Evolutionary conservation across 2,113 vertebrate genomes (phyloP), one percentile per base, ranked within the genome.

Genomic region (Dicrurus megarhynchus): DNA sequence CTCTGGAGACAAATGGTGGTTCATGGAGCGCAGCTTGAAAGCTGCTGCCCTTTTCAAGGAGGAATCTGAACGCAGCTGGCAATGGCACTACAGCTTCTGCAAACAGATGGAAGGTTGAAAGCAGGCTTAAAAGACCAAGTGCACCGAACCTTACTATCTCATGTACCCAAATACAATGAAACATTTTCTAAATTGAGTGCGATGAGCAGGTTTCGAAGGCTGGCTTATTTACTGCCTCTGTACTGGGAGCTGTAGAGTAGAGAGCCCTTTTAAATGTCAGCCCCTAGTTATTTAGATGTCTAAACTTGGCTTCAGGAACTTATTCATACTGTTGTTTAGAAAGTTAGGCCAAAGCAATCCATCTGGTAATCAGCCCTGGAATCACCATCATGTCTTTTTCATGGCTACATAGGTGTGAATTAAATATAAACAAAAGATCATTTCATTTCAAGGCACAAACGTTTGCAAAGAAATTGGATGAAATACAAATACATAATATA

Each of bases 371-470:
- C 30, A 93, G 84, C 79, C 74, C 81, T 89, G 75, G 94, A 94
- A 96, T 61, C 75, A 67, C 26, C 39, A 53, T 30, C 16, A 1
- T 18, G 42, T 79, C 68, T 95, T 89, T 63, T 76, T 94, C 89
- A 93, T 90, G 92, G 91, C 89, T 95, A 92, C 75, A 46, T 53
- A 39, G 65, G 52, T 86, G 86, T 79, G 90, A 95, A 89, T 90
- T 86, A 87, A 91, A 87, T 86, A 96, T 44, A 93, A 96, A 53
- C 49, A 86, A 77, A 95, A 95, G 15, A 63, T 88, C 84, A 65
- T 84, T 91, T 95, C 27, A 87, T 91, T 94, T 97, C 95, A 97
- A 97, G 96, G 96, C 97, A 97, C 96, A 94, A 95, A 96, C 47
- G 7, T 96, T 97, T 97, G 95, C 96, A 97, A 96, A 95, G 90